Conservation (phyloP, 2,797 vertebrate genomes). For the Centropyge bicolor region DNA sequence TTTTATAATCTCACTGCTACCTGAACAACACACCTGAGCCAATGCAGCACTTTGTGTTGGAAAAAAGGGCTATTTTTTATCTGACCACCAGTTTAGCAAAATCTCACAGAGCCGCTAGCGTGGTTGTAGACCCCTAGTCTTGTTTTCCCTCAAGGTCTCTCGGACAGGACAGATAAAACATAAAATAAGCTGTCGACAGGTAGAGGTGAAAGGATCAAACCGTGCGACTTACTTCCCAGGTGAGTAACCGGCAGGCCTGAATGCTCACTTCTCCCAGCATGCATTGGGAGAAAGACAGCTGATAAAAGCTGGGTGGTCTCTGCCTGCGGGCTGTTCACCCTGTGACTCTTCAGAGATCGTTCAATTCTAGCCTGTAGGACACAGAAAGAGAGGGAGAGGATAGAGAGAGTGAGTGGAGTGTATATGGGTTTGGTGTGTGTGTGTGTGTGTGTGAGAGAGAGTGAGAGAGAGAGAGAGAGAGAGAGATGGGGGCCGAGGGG, state of each 20-base stretch:
- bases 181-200: constrained; percentile 28
- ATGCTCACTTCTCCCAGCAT: constrained; percentile 35
- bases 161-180: constrained; percentile 15
- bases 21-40: background rate
- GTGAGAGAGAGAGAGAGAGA: background rate
- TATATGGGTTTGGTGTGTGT: constrained; percentile 17
- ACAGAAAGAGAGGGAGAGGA: constrained; percentile 15
- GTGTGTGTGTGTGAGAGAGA: constrained; percentile 5
- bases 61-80: background rate
- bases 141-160: background rate
- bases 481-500: constrained; percentile 32
- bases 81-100: too few relatives aligned
- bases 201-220: constrained; percentile 21
- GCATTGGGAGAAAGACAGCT: constrained; percentile 34
- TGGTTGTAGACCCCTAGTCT: too few relatives aligned
- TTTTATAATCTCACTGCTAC: background rate
- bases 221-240: background rate
- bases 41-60: background rate
- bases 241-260: constrained; percentile 7
- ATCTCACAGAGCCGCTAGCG: background rate
- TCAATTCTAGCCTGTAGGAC: constrained; percentile 44
- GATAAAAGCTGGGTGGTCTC: constrained; percentile 53
- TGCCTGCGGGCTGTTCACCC: constrained; percentile 29
- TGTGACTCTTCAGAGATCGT: constrained; percentile 43
- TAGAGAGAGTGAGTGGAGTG: constrained; percentile 30